Evolutionary conservation across 2,113 vertebrate genomes (phyloP).

Genomic region (Beaufortia kweichowensis): DNA sequence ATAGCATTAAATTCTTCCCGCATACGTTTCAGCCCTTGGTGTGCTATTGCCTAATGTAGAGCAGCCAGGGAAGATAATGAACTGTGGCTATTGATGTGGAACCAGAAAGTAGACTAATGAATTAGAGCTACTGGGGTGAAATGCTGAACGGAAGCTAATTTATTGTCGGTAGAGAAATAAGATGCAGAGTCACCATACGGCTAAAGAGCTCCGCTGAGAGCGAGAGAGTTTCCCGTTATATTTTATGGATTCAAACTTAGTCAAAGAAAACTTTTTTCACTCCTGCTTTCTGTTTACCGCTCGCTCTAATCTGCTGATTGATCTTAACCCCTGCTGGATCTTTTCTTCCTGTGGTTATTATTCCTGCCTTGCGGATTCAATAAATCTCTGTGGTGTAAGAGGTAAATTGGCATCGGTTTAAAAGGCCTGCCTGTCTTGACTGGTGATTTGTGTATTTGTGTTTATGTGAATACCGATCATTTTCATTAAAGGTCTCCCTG

Average conservation of each 20-base stretch:
- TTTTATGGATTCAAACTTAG: not conserved
- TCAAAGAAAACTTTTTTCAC: slow-evolving; percentile 15
- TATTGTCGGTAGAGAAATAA: slow-evolving; percentile 33
- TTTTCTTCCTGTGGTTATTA: slow-evolving; percentile 20
- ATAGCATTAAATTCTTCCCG: not conserved
- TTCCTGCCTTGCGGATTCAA: slow-evolving; percentile 41
- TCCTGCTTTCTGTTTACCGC: slow-evolving; percentile 21
- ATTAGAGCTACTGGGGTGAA: slow-evolving; percentile 37
- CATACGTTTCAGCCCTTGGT: not conserved
- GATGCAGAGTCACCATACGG: slow-evolving; percentile 26
- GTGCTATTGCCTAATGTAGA: slow-evolving; percentile 37
- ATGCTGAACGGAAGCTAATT: slow-evolving; percentile 42
- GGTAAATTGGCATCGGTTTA: slow-evolving; percentile 49
- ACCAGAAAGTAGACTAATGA: slow-evolving; percentile 44
- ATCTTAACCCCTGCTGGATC: slow-evolving; percentile 45
- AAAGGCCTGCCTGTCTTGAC: slow-evolving; percentile 38
- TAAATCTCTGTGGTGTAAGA: slow-evolving; percentile 51
- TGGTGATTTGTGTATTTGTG: slow-evolving; percentile 46
- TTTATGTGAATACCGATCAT: slow-evolving; percentile 51
- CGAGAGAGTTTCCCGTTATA: not conserved
- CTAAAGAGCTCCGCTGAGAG: slow-evolving; percentile 13
- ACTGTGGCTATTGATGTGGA: slow-evolving; percentile 40
- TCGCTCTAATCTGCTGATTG: slow-evolving; percentile 41
- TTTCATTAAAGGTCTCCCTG: slow-evolving; percentile 39
- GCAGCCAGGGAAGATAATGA: slow-evolving; percentile 38